Percentiles rank a stretch among this genome's conserved stretches.
These are phyloP conservation scores for Grammomys dolichurus DNA, from an alignment of 2,113 vertebrate genomes.

Conservation along the genomic window DNA sequence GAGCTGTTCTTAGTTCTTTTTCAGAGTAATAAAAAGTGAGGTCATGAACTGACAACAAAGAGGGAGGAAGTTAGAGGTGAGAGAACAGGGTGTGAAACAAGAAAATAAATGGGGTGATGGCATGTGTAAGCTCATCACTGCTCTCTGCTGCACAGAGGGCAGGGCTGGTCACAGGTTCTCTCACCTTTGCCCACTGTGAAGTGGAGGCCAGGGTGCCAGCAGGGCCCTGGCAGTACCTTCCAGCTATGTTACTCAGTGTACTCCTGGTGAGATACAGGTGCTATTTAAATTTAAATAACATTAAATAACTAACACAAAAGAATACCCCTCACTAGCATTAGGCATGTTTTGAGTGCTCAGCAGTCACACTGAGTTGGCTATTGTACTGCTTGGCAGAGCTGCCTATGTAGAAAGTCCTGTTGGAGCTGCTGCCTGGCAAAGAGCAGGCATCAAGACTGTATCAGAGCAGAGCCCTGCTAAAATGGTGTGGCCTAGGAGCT, in stretches of 20 bases:
- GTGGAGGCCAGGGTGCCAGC: neutral
- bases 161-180: neutral
- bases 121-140: too few relatives aligned
- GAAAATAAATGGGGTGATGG: neutral
- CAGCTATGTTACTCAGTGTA: neutral
- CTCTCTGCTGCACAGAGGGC: neutral
- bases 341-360: neutral
- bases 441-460: neutral
- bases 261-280: neutral
- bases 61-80: neutral
- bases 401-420: neutral
- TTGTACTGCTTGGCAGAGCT: neutral
- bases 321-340: neutral
- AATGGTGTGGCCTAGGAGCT: neutral
- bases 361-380: neutral
- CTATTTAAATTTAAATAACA: neutral
- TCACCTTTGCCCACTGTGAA: neutral
- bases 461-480: neutral
- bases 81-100: neutral
- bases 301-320: neutral
- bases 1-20: neutral
- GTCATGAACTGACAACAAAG: neutral
- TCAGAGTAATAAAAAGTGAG: neutral
- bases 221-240: neutral
- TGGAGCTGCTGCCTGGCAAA: neutral